phyloP scores from a whole-genome alignment of 1,140 invertebrate genomes.

The Drosophila gunungcola region DNA sequence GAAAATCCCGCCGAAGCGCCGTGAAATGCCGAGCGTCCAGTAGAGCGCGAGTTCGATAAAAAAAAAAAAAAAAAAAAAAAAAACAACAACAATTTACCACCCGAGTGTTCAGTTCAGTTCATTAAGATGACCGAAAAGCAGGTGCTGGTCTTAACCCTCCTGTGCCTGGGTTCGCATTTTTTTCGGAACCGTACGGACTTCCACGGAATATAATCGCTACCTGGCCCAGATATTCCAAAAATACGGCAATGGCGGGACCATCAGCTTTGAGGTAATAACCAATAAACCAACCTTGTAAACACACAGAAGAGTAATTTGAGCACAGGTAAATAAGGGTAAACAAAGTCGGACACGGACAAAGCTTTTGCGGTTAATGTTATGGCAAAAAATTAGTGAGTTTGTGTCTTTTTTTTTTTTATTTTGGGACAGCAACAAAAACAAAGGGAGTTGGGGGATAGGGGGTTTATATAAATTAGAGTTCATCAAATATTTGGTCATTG shows the following conservation, averaged over 20 bases:
- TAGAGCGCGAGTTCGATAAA: neutral
- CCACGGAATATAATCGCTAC: constrained; percentile 80
- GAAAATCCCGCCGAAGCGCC: neutral
- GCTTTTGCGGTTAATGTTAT: constrained; percentile 44
- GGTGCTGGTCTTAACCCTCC: constrained; percentile 20
- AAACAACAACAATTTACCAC: constrained; percentile 1
- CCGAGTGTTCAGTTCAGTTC: constrained; percentile 40
- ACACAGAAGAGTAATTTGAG: constrained; percentile 25
- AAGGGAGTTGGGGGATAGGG: neutral
- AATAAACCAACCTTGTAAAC: constrained; percentile 40
- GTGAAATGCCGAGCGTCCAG: constrained; percentile 29
- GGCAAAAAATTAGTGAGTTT: constrained; percentile 59
- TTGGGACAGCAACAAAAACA: constrained; percentile 31
- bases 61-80: neutral
- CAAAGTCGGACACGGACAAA: constrained; percentile 15
- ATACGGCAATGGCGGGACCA: constrained; percentile 87
- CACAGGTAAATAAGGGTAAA: constrained; percentile 27
- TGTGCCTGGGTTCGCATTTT: constrained; percentile 33
- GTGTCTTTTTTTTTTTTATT: constrained; percentile 17
- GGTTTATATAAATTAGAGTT: constrained; percentile 20
- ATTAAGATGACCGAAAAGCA: constrained; percentile 43
- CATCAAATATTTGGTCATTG: constrained; percentile 47
- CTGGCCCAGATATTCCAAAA: constrained; percentile 86
- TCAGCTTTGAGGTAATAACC: constrained; percentile 87
- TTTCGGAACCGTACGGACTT: constrained; percentile 17